These are phyloP conservation scores for Pteropus rufus DNA, from an alignment of 2,797 vertebrate species.

Conservation along the genomic window DNA sequence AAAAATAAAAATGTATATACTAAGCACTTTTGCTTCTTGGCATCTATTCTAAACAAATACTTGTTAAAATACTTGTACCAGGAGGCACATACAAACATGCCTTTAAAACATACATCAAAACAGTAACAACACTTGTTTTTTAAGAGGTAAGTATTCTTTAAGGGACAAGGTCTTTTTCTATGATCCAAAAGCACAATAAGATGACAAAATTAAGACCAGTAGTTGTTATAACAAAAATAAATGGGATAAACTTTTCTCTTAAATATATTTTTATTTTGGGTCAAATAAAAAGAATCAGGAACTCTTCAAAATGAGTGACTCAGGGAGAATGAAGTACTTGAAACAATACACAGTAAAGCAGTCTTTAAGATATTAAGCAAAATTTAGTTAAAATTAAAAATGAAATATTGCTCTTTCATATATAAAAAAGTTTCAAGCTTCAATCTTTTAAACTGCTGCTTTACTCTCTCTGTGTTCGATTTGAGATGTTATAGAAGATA, in stretches of 20 bases:
- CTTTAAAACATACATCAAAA: not conserved
- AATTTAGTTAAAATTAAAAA: conserved; percentile 28
- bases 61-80: not conserved
- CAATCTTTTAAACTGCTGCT: not conserved
- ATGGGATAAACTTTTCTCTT: not conserved
- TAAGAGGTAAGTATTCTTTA: not conserved
- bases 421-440: not conserved
- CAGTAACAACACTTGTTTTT: not conserved
- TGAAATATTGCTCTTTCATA: not conserved
- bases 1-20: not conserved
- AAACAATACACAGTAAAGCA: not conserved
- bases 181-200: not conserved
- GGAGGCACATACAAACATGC: not conserved
- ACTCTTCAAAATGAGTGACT: conserved; percentile 15
- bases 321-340: not conserved
- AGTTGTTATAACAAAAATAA: not conserved
- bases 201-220: not conserved
- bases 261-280: conserved; percentile 1
- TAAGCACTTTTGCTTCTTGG: not conserved
- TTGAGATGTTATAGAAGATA: not conserved
- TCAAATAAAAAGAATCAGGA: conserved; percentile 19
- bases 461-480: not conserved
- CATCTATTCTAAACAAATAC: not conserved
- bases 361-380: not conserved
- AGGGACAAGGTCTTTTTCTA: not conserved